Percentiles rank a stretch among this genome's conserved stretches.
Conservation (phyloP, 2,113 vertebrate species). For the Ceyx margarethae region DNA sequence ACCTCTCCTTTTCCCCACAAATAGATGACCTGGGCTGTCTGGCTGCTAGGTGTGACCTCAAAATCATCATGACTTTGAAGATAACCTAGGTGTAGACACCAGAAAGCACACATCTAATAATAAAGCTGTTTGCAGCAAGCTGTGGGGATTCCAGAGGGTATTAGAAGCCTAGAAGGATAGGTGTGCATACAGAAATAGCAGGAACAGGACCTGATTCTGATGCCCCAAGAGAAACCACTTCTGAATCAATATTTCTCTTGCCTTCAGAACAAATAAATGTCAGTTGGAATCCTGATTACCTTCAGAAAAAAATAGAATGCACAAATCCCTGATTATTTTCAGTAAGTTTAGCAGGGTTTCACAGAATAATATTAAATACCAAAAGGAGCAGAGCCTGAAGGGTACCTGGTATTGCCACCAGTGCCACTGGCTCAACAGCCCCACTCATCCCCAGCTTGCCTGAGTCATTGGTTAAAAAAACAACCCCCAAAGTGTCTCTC, state of each 20-base stretch:
- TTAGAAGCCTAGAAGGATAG: background rate
- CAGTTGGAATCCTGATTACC: background rate
- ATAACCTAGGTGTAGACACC: background rate
- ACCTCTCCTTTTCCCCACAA: background rate
- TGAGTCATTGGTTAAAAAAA: background rate
- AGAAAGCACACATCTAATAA: background rate
- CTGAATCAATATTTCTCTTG: background rate
- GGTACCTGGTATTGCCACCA: background rate
- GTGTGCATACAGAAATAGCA: background rate
- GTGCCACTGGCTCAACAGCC: background rate
- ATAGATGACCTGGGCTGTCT: background rate
- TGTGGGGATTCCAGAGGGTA: background rate
- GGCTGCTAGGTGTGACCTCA: background rate
- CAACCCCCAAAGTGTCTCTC: background rate
- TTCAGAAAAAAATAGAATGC: background rate
- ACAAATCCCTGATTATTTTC: background rate
- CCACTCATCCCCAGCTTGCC: background rate
- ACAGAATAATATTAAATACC: background rate
- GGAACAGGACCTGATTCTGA: background rate
- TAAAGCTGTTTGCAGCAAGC: slow-evolving; percentile 1
- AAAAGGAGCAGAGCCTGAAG: background rate
- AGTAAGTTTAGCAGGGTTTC: background rate
- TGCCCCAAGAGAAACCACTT: background rate
- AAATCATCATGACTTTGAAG: background rate
- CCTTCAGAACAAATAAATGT: background rate